These are phyloP conservation scores for Nothocercus nigrocapillus DNA, from an alignment of 2,113 vertebrate genomes.

Conservation along the genomic window DNA sequence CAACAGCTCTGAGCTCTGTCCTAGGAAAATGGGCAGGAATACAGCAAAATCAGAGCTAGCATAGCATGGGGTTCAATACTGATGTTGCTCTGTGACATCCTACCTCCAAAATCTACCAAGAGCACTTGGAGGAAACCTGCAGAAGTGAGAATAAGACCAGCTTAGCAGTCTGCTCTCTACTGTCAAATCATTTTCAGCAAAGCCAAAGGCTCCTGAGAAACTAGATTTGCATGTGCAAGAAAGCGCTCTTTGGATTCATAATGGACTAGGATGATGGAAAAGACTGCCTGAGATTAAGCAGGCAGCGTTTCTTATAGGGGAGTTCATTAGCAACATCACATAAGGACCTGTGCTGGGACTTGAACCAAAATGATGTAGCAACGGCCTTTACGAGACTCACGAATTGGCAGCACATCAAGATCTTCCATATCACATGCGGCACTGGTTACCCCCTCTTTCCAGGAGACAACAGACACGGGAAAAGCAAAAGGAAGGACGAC, in stretches of 20 bases:
- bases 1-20: neutral
- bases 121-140: neutral
- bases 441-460: neutral
- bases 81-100: neutral
- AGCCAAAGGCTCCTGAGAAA: neutral
- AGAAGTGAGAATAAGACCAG: neutral
- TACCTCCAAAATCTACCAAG: neutral
- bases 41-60: neutral
- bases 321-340: fast-evolving
- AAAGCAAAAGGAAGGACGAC: neutral
- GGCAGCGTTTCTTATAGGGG: neutral
- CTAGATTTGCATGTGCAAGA: neutral
- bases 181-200: neutral
- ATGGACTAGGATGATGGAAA: neutral
- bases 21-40: fast-evolving
- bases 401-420: conserved; percentile 38
- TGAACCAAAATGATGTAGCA: neutral
- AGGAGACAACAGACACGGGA: conserved; percentile 43
- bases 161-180: fast-evolving
- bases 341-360: neutral
- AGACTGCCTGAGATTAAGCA: neutral
- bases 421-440: neutral
- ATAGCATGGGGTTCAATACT: too few relatives aligned
- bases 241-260: neutral
- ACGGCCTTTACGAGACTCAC: neutral